phyloP scores from a whole-genome alignment of 2,797 vertebrate species.

The Clarias platycephalus region DNA sequence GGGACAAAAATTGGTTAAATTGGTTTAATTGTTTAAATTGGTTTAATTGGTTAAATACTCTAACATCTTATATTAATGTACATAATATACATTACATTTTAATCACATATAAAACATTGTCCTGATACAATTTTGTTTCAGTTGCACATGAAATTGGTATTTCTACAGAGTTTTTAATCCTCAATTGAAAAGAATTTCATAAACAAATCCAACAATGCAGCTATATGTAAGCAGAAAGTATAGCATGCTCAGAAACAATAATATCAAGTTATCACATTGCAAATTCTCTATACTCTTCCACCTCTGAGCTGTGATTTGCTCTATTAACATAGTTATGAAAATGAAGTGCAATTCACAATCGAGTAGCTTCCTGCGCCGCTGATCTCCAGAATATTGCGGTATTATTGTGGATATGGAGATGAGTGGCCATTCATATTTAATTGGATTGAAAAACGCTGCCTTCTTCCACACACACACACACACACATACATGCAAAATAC shows the following conservation, averaged over 20 bases:
- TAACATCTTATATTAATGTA: not conserved
- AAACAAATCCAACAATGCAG: not conserved
- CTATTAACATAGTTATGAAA: conserved; percentile 24
- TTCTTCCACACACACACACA: conserved; percentile 28
- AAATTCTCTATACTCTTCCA: not conserved
- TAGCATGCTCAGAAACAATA: not conserved
- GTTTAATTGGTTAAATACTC: not conserved
- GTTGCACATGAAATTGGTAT: not conserved
- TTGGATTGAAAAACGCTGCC: conserved; percentile 49
- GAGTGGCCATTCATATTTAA: conserved; percentile 67
- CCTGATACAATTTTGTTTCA: not conserved
- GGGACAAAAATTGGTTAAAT: not conserved
- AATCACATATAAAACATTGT: not conserved
- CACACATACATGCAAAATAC: conserved; percentile 9
- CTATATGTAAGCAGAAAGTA: not conserved
- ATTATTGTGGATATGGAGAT: conserved; percentile 65
- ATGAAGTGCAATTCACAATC: conserved; percentile 45
- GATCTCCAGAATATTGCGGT: conserved; percentile 66
- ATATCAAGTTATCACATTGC: conserved; percentile 1
- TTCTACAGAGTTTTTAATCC: not conserved
- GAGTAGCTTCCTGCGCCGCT: conserved; percentile 38
- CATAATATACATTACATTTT: not conserved
- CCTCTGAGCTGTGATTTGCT: conserved; percentile 12
- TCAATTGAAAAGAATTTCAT: not conserved
- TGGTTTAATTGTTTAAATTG: not conserved